A percentile compares a stretch with the other conserved stretches of the same genome.
These are phyloP conservation scores for Xestobium rufovillosum DNA, from an alignment of 2,888 invertebrate genomes.

Conservation along the genomic window DNA sequence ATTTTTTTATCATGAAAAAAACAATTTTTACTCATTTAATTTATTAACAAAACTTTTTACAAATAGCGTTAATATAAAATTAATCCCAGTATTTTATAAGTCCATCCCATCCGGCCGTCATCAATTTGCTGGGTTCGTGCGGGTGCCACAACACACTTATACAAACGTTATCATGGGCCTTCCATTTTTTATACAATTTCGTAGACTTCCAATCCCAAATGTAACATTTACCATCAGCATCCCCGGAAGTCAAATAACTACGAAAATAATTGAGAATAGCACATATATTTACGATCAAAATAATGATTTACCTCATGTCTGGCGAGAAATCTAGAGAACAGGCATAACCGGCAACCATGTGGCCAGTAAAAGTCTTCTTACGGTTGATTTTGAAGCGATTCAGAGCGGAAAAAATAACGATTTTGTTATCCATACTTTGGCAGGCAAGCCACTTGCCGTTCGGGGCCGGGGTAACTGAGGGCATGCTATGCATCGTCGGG, in stretches of 20 bases:
- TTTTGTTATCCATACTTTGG: constrained; percentile 98
- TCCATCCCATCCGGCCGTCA: constrained; percentile 99
- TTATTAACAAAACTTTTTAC: no score
- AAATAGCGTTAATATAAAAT: no score
- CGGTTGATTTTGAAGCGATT: constrained; percentile 97
- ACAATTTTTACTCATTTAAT: no score
- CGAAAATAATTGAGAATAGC: constrained; percentile 35
- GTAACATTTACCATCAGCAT: constrained; percentile 97
- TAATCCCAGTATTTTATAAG: constrained; percentile 98
- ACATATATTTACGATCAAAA: constrained; percentile 10
- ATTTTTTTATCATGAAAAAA: no score
- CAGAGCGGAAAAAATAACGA: constrained; percentile 93
- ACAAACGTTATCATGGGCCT: constrained; percentile 97
- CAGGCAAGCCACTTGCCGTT: constrained; percentile 99
- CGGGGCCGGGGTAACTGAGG: constrained; percentile 88
- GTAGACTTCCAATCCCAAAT: constrained; percentile 99
- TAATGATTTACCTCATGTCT: constrained; percentile 75
- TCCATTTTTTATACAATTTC: constrained; percentile 96
- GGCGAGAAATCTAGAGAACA: constrained; percentile 96
- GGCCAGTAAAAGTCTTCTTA: constrained; percentile 95
- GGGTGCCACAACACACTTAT: constrained; percentile 96
- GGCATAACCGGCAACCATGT: constrained; percentile 99
- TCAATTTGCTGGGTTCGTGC: constrained; percentile 93
- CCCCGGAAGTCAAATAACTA: constrained; percentile 94
- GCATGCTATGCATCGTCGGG: constrained; percentile 99